Evolutionary conservation across 64 coral and sea anemone species (phyloP).

Genomic region (Orbicella faveolata): DNA sequence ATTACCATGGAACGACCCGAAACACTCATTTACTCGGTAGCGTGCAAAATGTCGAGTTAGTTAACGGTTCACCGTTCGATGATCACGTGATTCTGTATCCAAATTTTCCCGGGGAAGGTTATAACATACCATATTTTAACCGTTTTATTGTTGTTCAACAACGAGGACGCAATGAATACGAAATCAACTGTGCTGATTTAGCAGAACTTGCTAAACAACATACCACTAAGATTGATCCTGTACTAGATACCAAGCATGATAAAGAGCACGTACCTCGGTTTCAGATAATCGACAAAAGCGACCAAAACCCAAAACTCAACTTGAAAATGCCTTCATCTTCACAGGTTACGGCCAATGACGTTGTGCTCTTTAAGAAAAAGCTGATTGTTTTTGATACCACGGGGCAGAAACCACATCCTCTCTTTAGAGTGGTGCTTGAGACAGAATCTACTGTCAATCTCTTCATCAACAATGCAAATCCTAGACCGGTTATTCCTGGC

Average conservation of each 20-base stretch:
- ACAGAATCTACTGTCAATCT: not conserved
- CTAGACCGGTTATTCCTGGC: not conserved
- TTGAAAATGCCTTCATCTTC: not conserved
- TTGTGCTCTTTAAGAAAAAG: not conserved
- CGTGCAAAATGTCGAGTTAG: not conserved
- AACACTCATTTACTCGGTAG: slow-evolving; percentile 10
- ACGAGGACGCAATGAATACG: not conserved
- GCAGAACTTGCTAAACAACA: too few relatives aligned
- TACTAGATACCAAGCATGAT: not conserved
- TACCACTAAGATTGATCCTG: too few relatives aligned
- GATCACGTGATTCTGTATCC: slow-evolving; percentile 20
- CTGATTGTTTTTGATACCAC: not conserved
- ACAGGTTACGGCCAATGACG: not conserved
- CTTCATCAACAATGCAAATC: not conserved
- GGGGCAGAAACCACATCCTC: not conserved
- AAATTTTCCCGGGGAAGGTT: not conserved
- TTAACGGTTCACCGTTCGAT: slow-evolving; percentile 19
- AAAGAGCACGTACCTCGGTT: not conserved
- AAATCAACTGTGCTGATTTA: slow-evolving; percentile 16
- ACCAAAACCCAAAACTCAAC: not conserved
- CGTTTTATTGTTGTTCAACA: not conserved
- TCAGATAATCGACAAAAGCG: slow-evolving; percentile 9
- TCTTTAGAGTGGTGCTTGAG: not conserved
- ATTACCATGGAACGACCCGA: slow-evolving; percentile 5
- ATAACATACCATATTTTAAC: not conserved